These are phyloP conservation scores for Brenthis hecate DNA, from an alignment of 2,888 invertebrate genomes.

Conservation along the genomic window DNA sequence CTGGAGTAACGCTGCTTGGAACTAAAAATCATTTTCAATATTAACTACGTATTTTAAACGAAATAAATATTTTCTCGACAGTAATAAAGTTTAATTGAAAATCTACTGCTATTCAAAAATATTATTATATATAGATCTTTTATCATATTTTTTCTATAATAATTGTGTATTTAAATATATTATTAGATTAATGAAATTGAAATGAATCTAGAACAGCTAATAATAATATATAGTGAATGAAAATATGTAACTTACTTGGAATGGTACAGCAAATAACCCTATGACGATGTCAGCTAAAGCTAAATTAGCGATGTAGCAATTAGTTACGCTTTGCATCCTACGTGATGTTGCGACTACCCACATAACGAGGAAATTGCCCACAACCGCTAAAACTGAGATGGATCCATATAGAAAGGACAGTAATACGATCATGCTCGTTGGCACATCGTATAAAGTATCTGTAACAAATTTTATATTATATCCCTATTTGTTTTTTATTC, in stretches of 20 bases:
- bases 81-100: neutral
- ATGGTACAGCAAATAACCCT: conserved; percentile 92
- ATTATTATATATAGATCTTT: no score
- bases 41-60: neutral
- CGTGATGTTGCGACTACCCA: conserved; percentile 90
- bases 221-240: neutral
- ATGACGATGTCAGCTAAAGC: conserved; percentile 93
- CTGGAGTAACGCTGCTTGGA: conserved; percentile 93
- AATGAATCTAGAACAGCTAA: neutral
- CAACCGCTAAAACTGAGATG: conserved; percentile 90
- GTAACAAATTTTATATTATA: conserved; percentile 36
- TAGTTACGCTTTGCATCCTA: conserved; percentile 91
- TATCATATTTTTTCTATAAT: no score
- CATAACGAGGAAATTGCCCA: conserved; percentile 93
- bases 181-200: neutral
- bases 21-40: conserved; percentile 74
- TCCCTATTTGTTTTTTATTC: no score
- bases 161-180: conserved; percentile 7
- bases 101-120: neutral
- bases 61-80: neutral
- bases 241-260: conserved; percentile 74
- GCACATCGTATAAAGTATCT: conserved; percentile 88
- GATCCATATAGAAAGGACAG: conserved; percentile 90
- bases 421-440: conserved; percentile 87
- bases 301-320: conserved; percentile 93